Percentiles rank a stretch among this genome's conserved stretches.
Evolutionary conservation across 2,888 invertebrate genomes (phyloP).

Genomic region (Melanophora roralis): DNA sequence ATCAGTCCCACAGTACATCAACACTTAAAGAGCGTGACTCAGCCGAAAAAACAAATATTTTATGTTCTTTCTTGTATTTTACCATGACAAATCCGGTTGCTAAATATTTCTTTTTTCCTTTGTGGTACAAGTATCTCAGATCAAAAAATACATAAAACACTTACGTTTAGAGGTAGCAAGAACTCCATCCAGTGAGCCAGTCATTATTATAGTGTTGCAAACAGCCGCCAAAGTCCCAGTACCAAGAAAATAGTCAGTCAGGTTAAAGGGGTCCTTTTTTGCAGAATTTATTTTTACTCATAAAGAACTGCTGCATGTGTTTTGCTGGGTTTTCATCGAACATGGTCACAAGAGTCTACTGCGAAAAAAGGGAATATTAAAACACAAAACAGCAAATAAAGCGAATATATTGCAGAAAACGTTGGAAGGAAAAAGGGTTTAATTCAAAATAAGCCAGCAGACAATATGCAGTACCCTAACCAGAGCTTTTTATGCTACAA

Average conservation of each 20-base stretch:
- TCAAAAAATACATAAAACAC: slow-evolving; percentile 37
- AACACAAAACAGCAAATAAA: slow-evolving; percentile 20
- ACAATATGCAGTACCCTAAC: slow-evolving; percentile 45
- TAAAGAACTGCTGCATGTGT: slow-evolving; percentile 18
- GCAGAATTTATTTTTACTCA: slow-evolving; percentile 45
- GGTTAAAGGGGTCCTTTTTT: slow-evolving; percentile 55
- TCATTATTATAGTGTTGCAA: slow-evolving; percentile 19
- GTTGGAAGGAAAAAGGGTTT: slow-evolving; percentile 37
- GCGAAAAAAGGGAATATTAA: slow-evolving; percentile 4
- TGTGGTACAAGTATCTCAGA: slow-evolving; percentile 8
- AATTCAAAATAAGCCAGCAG: slow-evolving; percentile 37
- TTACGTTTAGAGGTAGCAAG: slow-evolving; percentile 13
- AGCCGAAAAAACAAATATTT: slow-evolving; percentile 18
- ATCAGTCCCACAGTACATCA: slow-evolving; percentile 9
- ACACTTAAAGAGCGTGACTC: slow-evolving; percentile 42
- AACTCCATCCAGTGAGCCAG: slow-evolving; percentile 11
- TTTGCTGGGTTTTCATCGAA: background rate
- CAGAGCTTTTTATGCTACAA: slow-evolving; percentile 48
- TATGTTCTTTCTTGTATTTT: slow-evolving; percentile 37
- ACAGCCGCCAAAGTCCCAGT: slow-evolving; percentile 22
- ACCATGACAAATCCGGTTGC: slow-evolving; percentile 46
- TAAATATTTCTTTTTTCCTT: slow-evolving; percentile 21
- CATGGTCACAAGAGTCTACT: background rate
- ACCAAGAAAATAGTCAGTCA: background rate
- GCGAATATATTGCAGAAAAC: slow-evolving; percentile 13